Conservation (phyloP, 2,888 invertebrate species). For the Amblyteles armatorius region DNA sequence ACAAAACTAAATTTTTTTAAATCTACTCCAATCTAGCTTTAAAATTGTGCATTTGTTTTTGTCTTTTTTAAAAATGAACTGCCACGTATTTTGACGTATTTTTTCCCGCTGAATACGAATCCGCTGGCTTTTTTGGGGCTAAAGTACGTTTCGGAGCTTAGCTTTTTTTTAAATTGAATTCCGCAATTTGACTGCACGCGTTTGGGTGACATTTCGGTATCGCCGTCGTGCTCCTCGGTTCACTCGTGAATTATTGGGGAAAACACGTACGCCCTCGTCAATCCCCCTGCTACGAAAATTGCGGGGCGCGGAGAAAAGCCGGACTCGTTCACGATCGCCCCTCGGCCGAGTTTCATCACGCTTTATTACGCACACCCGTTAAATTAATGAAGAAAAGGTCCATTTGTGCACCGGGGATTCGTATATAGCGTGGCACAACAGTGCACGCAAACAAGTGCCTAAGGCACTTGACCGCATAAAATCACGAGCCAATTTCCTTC, state of each 20-base stretch:
- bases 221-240: constrained; percentile 46
- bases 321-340: constrained; percentile 50
- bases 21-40: too few relatives aligned
- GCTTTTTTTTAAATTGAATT: not conserved
- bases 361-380: constrained; percentile 68
- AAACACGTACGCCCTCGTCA: constrained; percentile 63
- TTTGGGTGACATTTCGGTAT: constrained; percentile 8
- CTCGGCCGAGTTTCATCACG: constrained; percentile 68
- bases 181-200: not conserved
- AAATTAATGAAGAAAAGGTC: constrained; percentile 68
- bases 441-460: constrained; percentile 48
- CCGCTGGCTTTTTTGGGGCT: too few relatives aligned
- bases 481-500: constrained; percentile 63
- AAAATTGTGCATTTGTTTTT: too few relatives aligned
- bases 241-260: constrained; percentile 68
- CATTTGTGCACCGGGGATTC: constrained; percentile 45
- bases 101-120: too few relatives aligned
- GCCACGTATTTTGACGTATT: too few relatives aligned
- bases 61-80: too few relatives aligned
- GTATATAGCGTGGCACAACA: constrained; percentile 7
- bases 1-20: too few relatives aligned
- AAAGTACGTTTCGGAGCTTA: too few relatives aligned
- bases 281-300: not conserved
- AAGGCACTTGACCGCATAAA: constrained; percentile 58
- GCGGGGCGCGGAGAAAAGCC: constrained; percentile 8